Percentiles rank a stretch among this genome's conserved stretches.
These are phyloP conservation scores for Atta colombica DNA, from an alignment of 1,140 invertebrate species.

Conservation along the genomic window DNA sequence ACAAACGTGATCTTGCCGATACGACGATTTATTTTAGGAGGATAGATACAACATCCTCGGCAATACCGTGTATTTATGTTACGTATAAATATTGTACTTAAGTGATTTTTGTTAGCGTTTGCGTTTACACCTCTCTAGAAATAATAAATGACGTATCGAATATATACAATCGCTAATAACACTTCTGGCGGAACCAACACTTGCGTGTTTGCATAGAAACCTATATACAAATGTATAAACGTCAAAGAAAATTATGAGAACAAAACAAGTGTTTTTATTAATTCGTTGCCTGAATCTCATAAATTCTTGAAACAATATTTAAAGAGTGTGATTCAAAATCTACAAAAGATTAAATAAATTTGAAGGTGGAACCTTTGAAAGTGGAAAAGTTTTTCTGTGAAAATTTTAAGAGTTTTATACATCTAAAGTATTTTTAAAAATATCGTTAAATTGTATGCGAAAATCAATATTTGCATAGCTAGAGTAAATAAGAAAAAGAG, in stretches of 20 bases:
- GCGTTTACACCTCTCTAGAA: constrained; percentile 73
- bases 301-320: constrained; percentile 21
- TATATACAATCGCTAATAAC: constrained; percentile 77
- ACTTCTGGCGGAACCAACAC: constrained; percentile 81
- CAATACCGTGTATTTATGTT: constrained; percentile 58
- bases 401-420: background rate
- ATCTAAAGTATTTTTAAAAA: background rate
- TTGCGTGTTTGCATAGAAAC: constrained; percentile 84
- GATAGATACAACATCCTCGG: background rate
- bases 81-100: constrained; percentile 69
- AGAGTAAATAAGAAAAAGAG: no score
- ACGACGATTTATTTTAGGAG: constrained; percentile 34
- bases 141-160: constrained; percentile 65
- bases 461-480: no score
- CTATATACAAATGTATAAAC: constrained; percentile 79
- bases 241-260: constrained; percentile 76
- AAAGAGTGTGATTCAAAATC: background rate
- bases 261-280: constrained; percentile 31
- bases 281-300: background rate
- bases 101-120: constrained; percentile 68
- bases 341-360: background rate
- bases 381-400: background rate
- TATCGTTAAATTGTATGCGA: background rate
- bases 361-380: background rate
- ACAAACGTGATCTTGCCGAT: constrained; percentile 64